These are phyloP conservation scores for Hemithea aestivaria DNA, from an alignment of 2,888 invertebrate species.

Conservation along the genomic window DNA sequence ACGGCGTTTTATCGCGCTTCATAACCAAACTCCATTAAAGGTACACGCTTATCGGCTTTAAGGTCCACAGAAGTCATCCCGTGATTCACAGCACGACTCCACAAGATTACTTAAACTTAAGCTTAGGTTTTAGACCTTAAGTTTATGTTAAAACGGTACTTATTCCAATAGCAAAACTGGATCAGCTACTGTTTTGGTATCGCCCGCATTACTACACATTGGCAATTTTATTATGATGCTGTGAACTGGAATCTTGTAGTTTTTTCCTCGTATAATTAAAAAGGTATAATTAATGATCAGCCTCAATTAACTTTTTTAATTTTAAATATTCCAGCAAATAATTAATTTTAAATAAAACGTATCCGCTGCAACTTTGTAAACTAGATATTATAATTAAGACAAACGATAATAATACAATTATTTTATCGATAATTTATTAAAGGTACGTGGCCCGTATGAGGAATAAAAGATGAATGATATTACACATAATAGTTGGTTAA, in stretches of 20 bases:
- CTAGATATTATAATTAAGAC: no score
- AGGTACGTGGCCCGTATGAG: no score
- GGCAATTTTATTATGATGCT: conserved; percentile 56
- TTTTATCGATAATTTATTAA: no score
- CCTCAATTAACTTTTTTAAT: no score
- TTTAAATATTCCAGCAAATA: no score
- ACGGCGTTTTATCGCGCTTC: conserved; percentile 2
- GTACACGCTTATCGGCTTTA: conserved; percentile 16
- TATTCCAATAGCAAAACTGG: conserved; percentile 4
- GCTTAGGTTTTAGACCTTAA: conserved; percentile 10
- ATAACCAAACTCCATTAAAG: conserved; percentile 22
- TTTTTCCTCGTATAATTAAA: conserved; percentile 28
- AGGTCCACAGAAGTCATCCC: conserved; percentile 20
- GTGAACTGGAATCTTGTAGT: conserved; percentile 39
- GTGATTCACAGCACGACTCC: conserved; percentile 25
- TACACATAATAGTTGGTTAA: no score
- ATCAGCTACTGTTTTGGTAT: conserved; percentile 28
- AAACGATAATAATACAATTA: no score
- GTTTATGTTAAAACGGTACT: not conserved
- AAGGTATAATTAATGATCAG: conserved; percentile 7
- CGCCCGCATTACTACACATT: conserved; percentile 52
- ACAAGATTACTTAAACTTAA: conserved; percentile 15
- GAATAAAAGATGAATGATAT: no score
- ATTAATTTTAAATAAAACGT: no score
- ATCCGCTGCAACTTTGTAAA: no score